A percentile compares a stretch with the other conserved stretches of the same genome.
phyloP scores from a whole-genome alignment of 2,888 invertebrate genomes.

The Drosophila robusta region DNA sequence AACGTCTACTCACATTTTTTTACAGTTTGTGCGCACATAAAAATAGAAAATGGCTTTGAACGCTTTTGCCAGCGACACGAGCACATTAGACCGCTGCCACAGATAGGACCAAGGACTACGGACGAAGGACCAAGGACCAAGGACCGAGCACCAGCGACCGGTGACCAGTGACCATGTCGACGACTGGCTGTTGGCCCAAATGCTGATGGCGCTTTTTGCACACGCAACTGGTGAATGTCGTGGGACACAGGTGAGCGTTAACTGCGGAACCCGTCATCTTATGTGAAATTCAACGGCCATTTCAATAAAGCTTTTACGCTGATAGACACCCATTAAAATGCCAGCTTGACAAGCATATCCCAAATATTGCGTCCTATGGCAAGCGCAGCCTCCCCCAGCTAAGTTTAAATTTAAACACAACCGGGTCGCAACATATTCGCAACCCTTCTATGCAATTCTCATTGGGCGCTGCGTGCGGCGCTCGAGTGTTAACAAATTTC shows the following conservation, averaged over 20 bases:
- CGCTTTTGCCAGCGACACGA: conserved; percentile 58
- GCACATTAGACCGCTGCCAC: conserved; percentile 68
- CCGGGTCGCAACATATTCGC: conserved; percentile 12
- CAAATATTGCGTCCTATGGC: not conserved
- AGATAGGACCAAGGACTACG: conserved; percentile 31
- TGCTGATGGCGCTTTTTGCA: conserved; percentile 63
- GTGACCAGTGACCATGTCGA: conserved; percentile 54
- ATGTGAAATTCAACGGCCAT: conserved; percentile 20
- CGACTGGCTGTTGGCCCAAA: conserved; percentile 61
- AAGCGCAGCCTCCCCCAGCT: not conserved
- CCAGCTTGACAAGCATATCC: conserved; percentile 1
- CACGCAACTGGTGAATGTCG: conserved; percentile 48
- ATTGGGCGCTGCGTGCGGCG: conserved; percentile 48
- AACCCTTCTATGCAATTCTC: conserved; percentile 12
- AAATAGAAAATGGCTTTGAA: conserved; percentile 77
- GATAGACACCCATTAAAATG: conserved; percentile 2
- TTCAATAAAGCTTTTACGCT: conserved; percentile 27
- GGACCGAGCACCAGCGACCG: conserved; percentile 10
- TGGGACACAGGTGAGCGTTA: conserved; percentile 46
- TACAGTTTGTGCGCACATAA: conserved; percentile 78
- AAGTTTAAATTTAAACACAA: not conserved
- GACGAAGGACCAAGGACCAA: conserved; percentile 5
- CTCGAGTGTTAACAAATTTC: conserved; percentile 76
- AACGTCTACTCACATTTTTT: conserved; percentile 64
- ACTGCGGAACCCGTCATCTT: conserved; percentile 15